Evolutionary conservation across 2,888 invertebrate species (phyloP), one percentile per base, ranked within the genome.

Genomic region (Reticulitermes lucifugus): DNA sequence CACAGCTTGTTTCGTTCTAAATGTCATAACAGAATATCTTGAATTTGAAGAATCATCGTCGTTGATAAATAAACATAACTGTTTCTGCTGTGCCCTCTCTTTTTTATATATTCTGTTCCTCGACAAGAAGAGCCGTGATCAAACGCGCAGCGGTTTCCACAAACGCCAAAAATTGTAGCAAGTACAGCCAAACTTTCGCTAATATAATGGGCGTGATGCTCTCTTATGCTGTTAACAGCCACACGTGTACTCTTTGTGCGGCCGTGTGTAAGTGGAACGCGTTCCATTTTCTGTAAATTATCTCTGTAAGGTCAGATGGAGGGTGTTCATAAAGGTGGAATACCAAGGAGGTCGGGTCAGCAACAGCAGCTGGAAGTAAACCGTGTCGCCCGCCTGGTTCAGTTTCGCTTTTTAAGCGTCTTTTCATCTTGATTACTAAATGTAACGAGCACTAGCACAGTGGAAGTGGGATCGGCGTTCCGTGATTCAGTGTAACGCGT

Each of bases 231-330:
- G 65, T 25, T 35, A 65, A n/a, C n/a, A 25, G 35, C 41, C 10
- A 77, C 18, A 77, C 22, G 46, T 46, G 77, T 21, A 21, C 75
- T 75, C 43, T 0, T 77, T 46, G 77, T 77, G 77, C 51, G 77
- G 46, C 46, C 77, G 51, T 21, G 77, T 77, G 77, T 41, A 77
- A 77, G 77, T 77, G 51, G 77, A 77, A 77, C 77, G 14, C 77
- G 77, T 77, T 77, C 77, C 77, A 77, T 77, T 73, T 73, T 41
- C 73, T 73, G 73, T 73, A 41, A 41, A 73, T 73, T 77, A 77
- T 77, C 77, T 77, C 77, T 43, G 41, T 77, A 77, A 77, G 77
- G 77, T 77, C 77, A 77, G 41, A 77, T 77, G 77, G 77, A 77
- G 77, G 77, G 77, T 77, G 77, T 77, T 77, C 77, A 77, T 51